Evolutionary conservation across 2,113 vertebrate species (phyloP), one percentile per base, ranked within the genome.

Genomic region (Periophthalmus modestus): DNA sequence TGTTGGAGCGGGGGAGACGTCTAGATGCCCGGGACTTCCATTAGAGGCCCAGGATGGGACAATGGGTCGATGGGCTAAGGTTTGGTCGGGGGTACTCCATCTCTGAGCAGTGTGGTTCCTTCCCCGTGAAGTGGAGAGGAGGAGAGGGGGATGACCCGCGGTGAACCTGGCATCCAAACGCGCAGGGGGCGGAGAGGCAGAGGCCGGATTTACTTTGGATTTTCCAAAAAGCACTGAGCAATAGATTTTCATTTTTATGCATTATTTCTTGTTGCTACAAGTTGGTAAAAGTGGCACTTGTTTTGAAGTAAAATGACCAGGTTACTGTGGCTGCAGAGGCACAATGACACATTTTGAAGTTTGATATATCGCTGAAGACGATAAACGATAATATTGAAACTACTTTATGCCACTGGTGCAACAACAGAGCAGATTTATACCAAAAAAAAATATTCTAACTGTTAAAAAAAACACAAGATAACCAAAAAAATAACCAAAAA

Each of bases 71-170:
- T 93, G 91, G 83, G 84, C 83, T 82, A 81, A 88, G 84, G 86
- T 89, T 87, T 89, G 90, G 92, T 92, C 73, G 90, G 89, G 90
- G 91, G 90, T 92, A 89, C 83, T 92, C 90, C 87, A 92, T 92
- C 91, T 92, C 83, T 61, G 76, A 88, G 82, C 89, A 84, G 90
- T 85, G 86, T 92, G 89, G 83, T 84, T 87, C 82, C 88, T 82
- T 84, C 78, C 85, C 86, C 79, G 77, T 72, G 85, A 86, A 90
- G 86, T 54, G 54, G 80, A 75, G 70, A 69, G 77, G 67, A 79
- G 70, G 77, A 72, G 77, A 69, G 82, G 82, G 85, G 86, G 83
- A 71, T 86, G 89, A 88, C 87, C 87, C 85, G 39, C 75, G 52
- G 89, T 79, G 80, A 88, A 85, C 85, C 85, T 68, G 71, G 80